phyloP scores from a whole-genome alignment of 2,888 invertebrate species.

The Bedellia somnulentella region DNA sequence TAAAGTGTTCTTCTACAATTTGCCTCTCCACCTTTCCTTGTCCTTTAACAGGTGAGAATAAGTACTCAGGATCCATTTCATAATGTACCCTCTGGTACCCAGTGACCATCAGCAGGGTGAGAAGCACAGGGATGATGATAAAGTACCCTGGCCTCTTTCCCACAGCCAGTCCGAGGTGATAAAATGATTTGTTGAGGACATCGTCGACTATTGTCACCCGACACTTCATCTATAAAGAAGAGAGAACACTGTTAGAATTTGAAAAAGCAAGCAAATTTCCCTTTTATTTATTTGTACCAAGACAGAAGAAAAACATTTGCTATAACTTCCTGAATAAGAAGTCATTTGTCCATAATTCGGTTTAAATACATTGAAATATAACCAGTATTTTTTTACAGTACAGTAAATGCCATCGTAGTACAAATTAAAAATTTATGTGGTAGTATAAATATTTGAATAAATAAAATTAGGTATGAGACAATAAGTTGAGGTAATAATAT shows the following conservation, averaged over 20 bases:
- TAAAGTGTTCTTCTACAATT: conserved; percentile 81
- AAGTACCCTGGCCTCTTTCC: conserved; percentile 87
- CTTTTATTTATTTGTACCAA: no score
- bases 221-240: conserved; percentile 68
- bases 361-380: no score
- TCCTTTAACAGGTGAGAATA: conserved; percentile 87
- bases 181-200: conserved; percentile 77
- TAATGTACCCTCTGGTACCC: conserved; percentile 85
- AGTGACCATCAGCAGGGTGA: conserved; percentile 80
- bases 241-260: neutral
- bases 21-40: conserved; percentile 81
- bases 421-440: no score
- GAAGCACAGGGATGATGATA: conserved; percentile 81
- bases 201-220: conserved; percentile 77
- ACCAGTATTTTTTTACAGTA: no score
- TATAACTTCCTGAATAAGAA: no score
- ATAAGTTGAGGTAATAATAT: no score
- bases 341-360: no score
- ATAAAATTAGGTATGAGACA: no score
- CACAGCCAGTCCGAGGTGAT: conserved; percentile 76
- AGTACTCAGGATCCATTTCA: conserved; percentile 91
- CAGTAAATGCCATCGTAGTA: no score
- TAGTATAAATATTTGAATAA: no score
- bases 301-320: no score
- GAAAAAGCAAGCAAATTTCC: neutral